Conservation (phyloP, 2,888 invertebrate genomes). For the Ichneumoninae sp. region DNA sequence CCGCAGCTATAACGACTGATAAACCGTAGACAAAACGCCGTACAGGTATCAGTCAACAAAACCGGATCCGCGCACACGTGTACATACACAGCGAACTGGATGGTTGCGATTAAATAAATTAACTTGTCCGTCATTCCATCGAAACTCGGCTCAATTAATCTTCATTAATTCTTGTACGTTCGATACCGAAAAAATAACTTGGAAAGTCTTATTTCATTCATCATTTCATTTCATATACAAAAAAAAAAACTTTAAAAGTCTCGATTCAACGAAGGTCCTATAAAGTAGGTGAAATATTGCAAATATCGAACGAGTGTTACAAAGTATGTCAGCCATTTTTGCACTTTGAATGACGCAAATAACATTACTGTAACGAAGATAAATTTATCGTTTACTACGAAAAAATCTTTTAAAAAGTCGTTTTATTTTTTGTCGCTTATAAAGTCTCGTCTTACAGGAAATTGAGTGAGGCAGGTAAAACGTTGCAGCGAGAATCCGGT, state of each 20-base stretch:
- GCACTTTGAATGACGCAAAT: background rate
- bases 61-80: conserved; percentile 35
- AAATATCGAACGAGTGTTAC: background rate
- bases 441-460: background rate
- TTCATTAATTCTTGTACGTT: conserved; percentile 39
- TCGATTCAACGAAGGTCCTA: too few relatives aligned
- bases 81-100: background rate
- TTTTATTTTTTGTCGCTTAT: background rate
- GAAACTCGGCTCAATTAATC: conserved; percentile 15
- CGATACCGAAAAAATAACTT: background rate
- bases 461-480: background rate
- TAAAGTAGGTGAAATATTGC: background rate
- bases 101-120: conserved; percentile 4
- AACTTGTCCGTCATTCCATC: background rate
- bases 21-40: conserved; percentile 50
- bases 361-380: background rate
- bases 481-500: background rate
- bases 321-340: background rate
- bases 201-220: background rate
- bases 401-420: background rate
- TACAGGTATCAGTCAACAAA: conserved; percentile 18
- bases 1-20: conserved; percentile 44
- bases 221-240: background rate
- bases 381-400: too few relatives aligned
- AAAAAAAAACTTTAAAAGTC: background rate